Evolutionary conservation across 2,113 vertebrate species (phyloP).

Genomic region (Meriones unguiculatus): DNA sequence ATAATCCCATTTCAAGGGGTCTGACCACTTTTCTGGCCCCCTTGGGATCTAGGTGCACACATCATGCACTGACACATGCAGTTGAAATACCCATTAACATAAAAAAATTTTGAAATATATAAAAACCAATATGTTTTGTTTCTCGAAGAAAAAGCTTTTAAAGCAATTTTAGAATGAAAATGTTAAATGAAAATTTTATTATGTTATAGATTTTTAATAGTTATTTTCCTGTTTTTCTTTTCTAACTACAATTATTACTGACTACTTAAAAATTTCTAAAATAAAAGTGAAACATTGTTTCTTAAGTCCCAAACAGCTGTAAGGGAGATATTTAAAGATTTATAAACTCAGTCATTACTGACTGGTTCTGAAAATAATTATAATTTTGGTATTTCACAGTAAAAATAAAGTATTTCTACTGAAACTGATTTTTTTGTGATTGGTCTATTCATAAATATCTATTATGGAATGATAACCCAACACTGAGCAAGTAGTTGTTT

Average conservation of each 20-base stretch:
- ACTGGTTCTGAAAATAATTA: neutral
- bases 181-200: too few relatives aligned
- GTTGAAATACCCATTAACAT: too few relatives aligned
- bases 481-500: neutral
- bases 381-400: neutral
- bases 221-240: neutral
- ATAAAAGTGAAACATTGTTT: too few relatives aligned
- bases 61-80: neutral
- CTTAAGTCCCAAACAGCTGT: neutral
- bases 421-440: too few relatives aligned
- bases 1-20: neutral
- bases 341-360: neutral
- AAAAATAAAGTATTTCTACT: neutral
- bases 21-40: too few relatives aligned
- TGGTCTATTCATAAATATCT: neutral
- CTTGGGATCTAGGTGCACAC: neutral
- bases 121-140: neutral
- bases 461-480: neutral
- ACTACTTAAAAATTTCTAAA: neutral
- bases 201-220: neutral
- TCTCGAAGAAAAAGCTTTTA: neutral
- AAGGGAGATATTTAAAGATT: neutral
- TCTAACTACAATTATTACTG: neutral
- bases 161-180: neutral
- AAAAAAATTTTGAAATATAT: neutral